Evolutionary conservation across 2,113 vertebrate species (phyloP), one percentile per base, ranked within the genome.

Genomic region (Mellivora capensis): DNA sequence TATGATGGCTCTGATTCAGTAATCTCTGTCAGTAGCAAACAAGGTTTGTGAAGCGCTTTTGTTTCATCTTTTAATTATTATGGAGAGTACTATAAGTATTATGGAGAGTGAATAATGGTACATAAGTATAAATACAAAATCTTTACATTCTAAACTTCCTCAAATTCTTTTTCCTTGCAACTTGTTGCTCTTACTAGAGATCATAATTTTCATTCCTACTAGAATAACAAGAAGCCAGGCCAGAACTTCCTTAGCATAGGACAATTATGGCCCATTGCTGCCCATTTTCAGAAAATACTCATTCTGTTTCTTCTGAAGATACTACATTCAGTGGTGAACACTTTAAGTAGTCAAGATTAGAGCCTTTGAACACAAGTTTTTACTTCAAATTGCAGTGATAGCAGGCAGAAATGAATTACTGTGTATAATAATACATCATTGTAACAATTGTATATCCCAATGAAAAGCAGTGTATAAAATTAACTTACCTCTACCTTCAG

Each of bases 1-100:
- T 99, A 99, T 59, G 99, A 99, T 94, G 99, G 99, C 4, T 99
- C 99, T 0, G 98, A 99, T 97, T 98, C 99, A 29, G 98, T 99
- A 52, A 98, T 99, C 96, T 99, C 99, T 96, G 99, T 99, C 96
- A 99, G 98, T 96, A 99, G 99, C 85, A 99, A 99, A 98, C 99
- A 99, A 98, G 99, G 99, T 99, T 99, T 94, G 98, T 72, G 47
- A 34, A 92, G 9, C 21, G 15, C 59, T 94, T 94, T 82, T 20
- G 15, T 10, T 61, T 74, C 49, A 11, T 1, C 25, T 85, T 95
- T 97, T 57, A 89, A 79, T 69, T 93, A 42, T 47, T 44, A 37
- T 34, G 62, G 18, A 61, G 2, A 72, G 1, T 57, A n/a, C 39
- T 94, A 81, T n/a, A n/a, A n/a, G n/a, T 93, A 42, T 47, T 44